These are phyloP conservation scores for Platysteira castanea DNA, from an alignment of 2,113 vertebrate species.

Conservation along the genomic window DNA sequence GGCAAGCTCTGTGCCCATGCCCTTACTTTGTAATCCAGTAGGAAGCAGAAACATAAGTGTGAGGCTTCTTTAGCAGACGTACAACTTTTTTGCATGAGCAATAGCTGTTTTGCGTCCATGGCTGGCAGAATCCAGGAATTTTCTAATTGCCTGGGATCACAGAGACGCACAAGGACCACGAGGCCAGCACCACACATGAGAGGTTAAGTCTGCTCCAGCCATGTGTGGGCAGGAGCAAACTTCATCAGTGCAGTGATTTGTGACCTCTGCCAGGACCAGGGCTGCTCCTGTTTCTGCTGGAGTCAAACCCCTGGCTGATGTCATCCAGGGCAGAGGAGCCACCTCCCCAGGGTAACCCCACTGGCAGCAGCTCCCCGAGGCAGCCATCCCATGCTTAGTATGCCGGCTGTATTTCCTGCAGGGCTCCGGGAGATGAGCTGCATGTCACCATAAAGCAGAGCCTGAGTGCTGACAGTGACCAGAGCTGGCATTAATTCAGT, in stretches of 20 bases:
- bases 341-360: neutral
- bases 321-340: neutral
- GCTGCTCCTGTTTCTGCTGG: neutral
- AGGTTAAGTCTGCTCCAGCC: neutral
- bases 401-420: neutral
- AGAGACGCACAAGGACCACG: neutral
- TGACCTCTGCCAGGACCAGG: neutral
- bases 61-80: neutral
- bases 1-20: neutral
- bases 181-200: fast-evolving
- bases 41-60: neutral
- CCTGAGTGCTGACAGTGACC: neutral
- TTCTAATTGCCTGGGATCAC: neutral
- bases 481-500: neutral
- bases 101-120: neutral
- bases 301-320: neutral
- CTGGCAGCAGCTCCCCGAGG: neutral
- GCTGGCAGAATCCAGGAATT: neutral
- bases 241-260: neutral
- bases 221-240: neutral
- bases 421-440: neutral
- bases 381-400: neutral
- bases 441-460: neutral
- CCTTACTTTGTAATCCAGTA: neutral
- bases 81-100: neutral